Evolutionary conservation across 2,113 vertebrate species (phyloP), one percentile per base, ranked within the genome.

Genomic region (Scartelaos histophorus): DNA sequence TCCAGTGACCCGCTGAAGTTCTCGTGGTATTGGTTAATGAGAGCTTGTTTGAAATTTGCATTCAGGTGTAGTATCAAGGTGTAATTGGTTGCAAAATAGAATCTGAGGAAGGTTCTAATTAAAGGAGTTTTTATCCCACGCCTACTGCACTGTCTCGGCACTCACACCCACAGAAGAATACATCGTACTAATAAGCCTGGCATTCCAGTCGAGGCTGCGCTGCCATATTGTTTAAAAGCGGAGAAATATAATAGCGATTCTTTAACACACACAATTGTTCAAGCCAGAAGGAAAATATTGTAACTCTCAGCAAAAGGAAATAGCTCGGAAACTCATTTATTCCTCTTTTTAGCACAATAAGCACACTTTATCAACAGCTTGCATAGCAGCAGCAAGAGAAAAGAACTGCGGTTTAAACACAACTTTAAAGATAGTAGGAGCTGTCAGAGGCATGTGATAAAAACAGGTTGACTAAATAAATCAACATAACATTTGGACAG

Each of bases 1-100:
- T 15, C 9, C 76, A 38, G 43, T 90, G 85, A 89, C 85, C 88
- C 35, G 22, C 24, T 34, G 58, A 87, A 85, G 82, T 82, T 7
- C 80, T 85, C 67, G 76, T 84, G 81, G 80, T 80, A 84, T 43
- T 71, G 47, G 66, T 84, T 88, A 85, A 88, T 85, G 75, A 83
- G 80, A 86, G 78, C 29, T 78, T 86, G 13, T 84, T 77, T 67
- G 62, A 76, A 75, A 86, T 89, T 82, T 81, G 79, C 70, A 91
- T 89, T 88, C 80, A 83, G 38, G 56, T 80, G 70, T 67, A 53
- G 78, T 78, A 49, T 56, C 62, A 22, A 11, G 66, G 67, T 49
- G 62, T 87, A 87, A 89, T 88, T 88, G 79, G 81, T 72, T 56
- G 67, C 65, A 77, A 81, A 82, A 75, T 70, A 72, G 47, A 4